phyloP scores from a whole-genome alignment of 2,113 vertebrate genomes.

The Nettapus auritus region DNA sequence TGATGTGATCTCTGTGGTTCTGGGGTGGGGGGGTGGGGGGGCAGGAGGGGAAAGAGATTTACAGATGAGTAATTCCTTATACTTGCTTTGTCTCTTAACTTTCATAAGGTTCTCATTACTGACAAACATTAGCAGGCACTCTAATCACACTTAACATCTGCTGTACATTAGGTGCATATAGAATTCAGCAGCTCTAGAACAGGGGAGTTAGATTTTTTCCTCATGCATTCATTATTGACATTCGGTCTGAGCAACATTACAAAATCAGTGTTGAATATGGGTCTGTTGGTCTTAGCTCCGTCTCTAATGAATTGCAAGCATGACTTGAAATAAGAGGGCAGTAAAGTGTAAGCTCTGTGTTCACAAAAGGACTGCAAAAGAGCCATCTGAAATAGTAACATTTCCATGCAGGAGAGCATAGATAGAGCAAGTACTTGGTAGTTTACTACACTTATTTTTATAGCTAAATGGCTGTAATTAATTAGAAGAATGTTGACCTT shows the following conservation, averaged over 20 bases:
- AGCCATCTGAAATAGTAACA: conserved; percentile 12
- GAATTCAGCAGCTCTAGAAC: neutral
- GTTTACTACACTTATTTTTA: conserved; percentile 26
- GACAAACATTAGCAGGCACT: neutral
- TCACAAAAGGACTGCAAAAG: neutral
- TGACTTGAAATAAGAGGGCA: conserved; percentile 50
- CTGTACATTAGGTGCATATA: conserved; percentile 12
- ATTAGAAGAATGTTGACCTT: conserved; percentile 54
- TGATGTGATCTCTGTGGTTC: neutral
- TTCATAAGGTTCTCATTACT: conserved; percentile 27
- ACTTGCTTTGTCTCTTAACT: conserved; percentile 4
- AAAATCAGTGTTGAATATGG: conserved; percentile 25
- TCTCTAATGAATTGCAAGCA: conserved; percentile 37
- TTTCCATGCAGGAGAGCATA: conserved; percentile 49
- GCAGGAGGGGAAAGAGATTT: neutral
- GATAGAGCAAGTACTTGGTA: conserved; percentile 27
- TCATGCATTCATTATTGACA: conserved; percentile 3
- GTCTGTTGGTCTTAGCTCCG: conserved; percentile 50
- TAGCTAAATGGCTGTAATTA: conserved; percentile 66
- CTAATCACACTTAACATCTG: conserved; percentile 57
- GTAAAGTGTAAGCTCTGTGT: neutral
- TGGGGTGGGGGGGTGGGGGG: too few relatives aligned
- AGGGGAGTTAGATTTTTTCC: neutral
- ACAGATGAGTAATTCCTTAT: neutral
- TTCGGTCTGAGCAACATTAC: conserved; percentile 32